A percentile compares a stretch with the other conserved stretches of the same genome.
Conservation (phyloP, 2,888 invertebrate genomes). For the Euplagia quadripunctaria region DNA sequence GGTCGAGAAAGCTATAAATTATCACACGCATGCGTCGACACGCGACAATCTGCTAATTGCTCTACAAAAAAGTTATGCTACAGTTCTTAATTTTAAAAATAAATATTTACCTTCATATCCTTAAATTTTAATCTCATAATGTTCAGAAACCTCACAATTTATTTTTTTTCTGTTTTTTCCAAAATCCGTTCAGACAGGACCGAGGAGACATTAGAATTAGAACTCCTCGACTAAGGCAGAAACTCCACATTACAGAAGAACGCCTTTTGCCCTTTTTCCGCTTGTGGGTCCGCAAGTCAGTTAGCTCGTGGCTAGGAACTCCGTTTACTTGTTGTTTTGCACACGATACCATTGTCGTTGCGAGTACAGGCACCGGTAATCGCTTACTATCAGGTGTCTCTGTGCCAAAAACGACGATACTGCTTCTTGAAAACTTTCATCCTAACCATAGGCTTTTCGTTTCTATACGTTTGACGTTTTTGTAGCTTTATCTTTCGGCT, state of each 20-base stretch:
- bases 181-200: no score
- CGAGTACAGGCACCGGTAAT: not conserved
- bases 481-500: not conserved
- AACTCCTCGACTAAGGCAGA: no score
- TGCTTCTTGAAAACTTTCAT: not conserved
- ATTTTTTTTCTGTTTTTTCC: no score
- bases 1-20: slow-evolving; percentile 65
- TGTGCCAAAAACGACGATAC: no score
- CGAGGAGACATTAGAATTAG: not conserved
- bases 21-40: slow-evolving; percentile 70
- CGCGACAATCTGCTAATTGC: slow-evolving; percentile 62
- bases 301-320: not conserved
- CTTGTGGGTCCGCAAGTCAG: not conserved
- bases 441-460: not conserved
- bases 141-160: not conserved
- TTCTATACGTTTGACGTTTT: no score
- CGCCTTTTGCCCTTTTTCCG: not conserved
- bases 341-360: not conserved
- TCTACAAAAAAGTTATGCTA: slow-evolving; percentile 13
- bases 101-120: not conserved
- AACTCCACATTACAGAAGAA: not conserved
- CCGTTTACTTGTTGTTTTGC: not conserved
- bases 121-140: not conserved
- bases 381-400: not conserved
- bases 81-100: not conserved